Base-by-base conservation (phyloP, 2,888 invertebrate genomes). In the Tinea trinotella region DNA sequence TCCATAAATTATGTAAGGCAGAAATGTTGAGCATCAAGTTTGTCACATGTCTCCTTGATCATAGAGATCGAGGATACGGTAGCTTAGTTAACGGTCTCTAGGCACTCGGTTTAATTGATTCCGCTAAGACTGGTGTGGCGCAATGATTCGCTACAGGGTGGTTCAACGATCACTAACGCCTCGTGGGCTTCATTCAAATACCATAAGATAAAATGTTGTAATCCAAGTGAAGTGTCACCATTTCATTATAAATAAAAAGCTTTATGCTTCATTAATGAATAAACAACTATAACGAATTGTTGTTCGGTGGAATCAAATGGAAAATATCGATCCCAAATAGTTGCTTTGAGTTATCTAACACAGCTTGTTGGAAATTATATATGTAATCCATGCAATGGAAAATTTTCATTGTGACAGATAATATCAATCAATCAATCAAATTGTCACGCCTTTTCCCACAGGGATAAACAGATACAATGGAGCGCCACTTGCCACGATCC, bases 131-230 rank as follows among this genome's bases (percentile, higher is more conserved):
- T 68, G 66, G 63, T 70, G 66, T 65, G 62, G 67, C 64, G 68
- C 17, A 19, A 46, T 70, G 68, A 70, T 76, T 75, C 69, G 71
- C 70, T 40, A 36, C 70, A 68, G 66, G 69, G 64, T 66, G 67
- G 82, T 80, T 82, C 82, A 79, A 72, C 71, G 80, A 81, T 81
- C 46, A 46, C 40, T 40, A 35, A 24, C 24, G 12, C n/a, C 6
- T 30, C 30, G 7, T 30, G 9, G 7, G 30, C 30, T 10, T 30
- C 30, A 30, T 22, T 22, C 40, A 40, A 40, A 40, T 15, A 40
- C 40, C 40, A 13, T 13, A 3, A 15, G 13, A 40, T 40, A 13
- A 12, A 40, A 40, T 40, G 40, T 40, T 40, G 40, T 6, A 40
- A 40, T 40, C 40, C n/a, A 40, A 4, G 30, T 30, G n/a, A 30